Evolutionary conservation across 2,888 invertebrate genomes (phyloP), one percentile per base, ranked within the genome.

Genomic region (Melanargia galathea): DNA sequence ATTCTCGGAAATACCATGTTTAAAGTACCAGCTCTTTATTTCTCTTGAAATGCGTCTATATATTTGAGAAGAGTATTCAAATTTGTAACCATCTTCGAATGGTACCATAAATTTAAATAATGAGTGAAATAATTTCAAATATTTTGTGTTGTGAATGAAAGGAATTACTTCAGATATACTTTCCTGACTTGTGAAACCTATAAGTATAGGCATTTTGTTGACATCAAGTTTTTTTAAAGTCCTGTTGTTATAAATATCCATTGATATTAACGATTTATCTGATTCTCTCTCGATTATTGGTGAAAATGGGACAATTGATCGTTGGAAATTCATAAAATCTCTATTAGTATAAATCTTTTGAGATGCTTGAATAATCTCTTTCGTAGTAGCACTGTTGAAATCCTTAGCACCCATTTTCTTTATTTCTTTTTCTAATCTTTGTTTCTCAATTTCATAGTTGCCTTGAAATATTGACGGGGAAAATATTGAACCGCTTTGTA

Each of bases 131-230:
- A 76, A 79, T 67, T 81, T 83, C 1, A 92, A 73, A 60, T 86
- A 79, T 4, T 71, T 67, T 10, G 85, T 76, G 62, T 88, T 84
- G 18, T 83, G 85, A 68, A 90, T 71, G 73, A 88, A 90, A 24
- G 85, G 89, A 69, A 86, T 82, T 1, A 81, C 75, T 79, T 90
- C 89, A n/a, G 88, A 80, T 67, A 91, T 86, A 70, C 87, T 84
- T 75, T 92, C 92, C 75, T 88, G 83, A 22, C 88, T 91, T 64
- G 87, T 92, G 62, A 87, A 92, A 43, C 92, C 92, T n/a, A 91
- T 81, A 51, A 93, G 74, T 45, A 92, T 78, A 11, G 91, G 87
- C 63, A 87, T 83, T 38, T 69, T 16, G 26, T 30, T 72, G 4
- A 70, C 64, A 26, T 63, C 56, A 1, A 63, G 24, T 13, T 51